Conservation (phyloP, 2,888 invertebrate species). For the Sarcophaga caerulescens region DNA sequence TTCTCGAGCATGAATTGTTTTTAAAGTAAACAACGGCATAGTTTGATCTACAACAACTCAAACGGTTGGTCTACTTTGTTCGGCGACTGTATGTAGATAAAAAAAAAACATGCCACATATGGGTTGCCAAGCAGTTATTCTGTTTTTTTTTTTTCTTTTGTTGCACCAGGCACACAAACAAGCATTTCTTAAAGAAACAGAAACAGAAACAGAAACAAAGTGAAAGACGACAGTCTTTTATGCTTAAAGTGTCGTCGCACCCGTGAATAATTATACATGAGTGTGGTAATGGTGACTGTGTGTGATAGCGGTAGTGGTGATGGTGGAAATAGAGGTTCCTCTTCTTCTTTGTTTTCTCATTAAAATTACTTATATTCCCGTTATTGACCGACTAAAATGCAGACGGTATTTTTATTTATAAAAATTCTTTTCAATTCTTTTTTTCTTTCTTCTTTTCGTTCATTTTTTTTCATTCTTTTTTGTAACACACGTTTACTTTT, state of each 20-base stretch:
- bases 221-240: constrained; percentile 10
- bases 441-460: not conserved
- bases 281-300: constrained; percentile 27
- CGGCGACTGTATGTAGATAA: not conserved
- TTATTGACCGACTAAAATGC: constrained; percentile 67
- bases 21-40: no score
- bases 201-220: constrained; percentile 3
- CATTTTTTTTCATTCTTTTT: constrained; percentile 15
- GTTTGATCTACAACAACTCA: not conserved
- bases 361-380: constrained; percentile 62
- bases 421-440: constrained; percentile 14
- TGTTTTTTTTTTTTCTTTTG: not conserved
- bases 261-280: constrained; percentile 49
- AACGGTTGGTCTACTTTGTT: not conserved
- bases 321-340: not conserved
- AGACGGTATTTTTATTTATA: constrained; percentile 41
- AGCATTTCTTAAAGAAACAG: not conserved
- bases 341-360: constrained; percentile 39
- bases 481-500: constrained; percentile 45
- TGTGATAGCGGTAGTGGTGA: not conserved
- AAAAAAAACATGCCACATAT: constrained; percentile 9
- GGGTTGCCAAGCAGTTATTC: constrained; percentile 7
- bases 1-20: no score
- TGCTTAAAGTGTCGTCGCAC: constrained; percentile 50
- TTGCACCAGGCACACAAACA: not conserved